Conservation (phyloP, 2,113 vertebrate species). For the Rhegmatorhina hoffmannsi region DNA sequence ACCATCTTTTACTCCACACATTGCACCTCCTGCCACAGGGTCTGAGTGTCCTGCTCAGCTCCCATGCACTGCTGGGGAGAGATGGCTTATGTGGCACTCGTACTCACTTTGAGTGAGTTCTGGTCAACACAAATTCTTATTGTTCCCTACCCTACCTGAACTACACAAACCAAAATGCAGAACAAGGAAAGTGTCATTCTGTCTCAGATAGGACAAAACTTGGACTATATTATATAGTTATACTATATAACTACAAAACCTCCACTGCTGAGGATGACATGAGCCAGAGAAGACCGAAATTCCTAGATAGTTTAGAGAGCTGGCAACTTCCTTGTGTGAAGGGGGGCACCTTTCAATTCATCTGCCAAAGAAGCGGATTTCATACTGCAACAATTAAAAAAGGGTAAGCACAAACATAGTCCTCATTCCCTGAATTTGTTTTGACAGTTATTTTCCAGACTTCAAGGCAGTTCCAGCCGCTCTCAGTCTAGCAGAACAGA, state of each 20-base stretch:
- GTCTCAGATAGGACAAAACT: neutral
- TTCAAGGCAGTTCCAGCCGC: neutral
- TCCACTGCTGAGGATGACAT: neutral
- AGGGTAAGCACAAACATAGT: neutral
- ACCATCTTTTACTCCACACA: fast-evolving
- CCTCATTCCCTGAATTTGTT: neutral
- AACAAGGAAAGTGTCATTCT: neutral
- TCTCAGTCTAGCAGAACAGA: neutral
- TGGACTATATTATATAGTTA: neutral
- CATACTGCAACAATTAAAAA: neutral
- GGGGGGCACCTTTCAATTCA: neutral
- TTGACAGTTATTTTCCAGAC: neutral
- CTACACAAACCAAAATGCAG: neutral
- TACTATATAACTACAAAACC: neutral
- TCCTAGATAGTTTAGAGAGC: neutral
- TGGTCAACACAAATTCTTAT: neutral
- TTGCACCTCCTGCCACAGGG: neutral
- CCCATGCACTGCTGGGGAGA: neutral
- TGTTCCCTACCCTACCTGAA: neutral
- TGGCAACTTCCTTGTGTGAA: neutral
- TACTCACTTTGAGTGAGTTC: neutral
- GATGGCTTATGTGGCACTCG: fast-evolving
- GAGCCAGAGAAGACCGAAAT: neutral
- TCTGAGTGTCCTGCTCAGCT: fast-evolving
- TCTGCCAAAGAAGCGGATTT: neutral